Evolutionary conservation across 2,113 vertebrate genomes (phyloP).

Genomic region (Nycticorax nycticorax): DNA sequence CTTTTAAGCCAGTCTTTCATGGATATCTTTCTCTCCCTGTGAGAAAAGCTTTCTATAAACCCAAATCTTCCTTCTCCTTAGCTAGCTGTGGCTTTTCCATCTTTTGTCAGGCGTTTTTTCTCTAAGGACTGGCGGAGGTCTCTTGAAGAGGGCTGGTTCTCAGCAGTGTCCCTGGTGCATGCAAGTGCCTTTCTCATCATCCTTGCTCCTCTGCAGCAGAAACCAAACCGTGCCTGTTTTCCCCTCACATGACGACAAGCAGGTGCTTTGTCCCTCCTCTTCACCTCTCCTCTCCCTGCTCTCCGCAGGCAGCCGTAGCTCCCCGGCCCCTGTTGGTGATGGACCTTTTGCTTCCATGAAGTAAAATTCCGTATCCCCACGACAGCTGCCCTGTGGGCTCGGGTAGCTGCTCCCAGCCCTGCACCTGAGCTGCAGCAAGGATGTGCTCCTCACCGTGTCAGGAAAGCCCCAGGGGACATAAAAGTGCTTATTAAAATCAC

Average conservation of each 20-base stretch:
- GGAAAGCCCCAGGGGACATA: not conserved
- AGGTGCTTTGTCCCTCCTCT: not conserved
- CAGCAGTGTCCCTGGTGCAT: not conserved
- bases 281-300: not conserved
- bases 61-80: not conserved
- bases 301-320: fast-evolving
- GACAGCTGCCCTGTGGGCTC: not conserved
- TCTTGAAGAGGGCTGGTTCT: not conserved
- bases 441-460: fast-evolving
- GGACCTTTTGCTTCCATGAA: not conserved
- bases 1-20: not conserved
- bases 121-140: not conserved
- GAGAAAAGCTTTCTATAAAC: not conserved
- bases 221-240: not conserved
- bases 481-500: not conserved
- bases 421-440: fast-evolving
- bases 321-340: not conserved
- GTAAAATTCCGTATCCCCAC: not conserved
- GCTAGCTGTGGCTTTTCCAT: not conserved
- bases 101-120: not conserved
- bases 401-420: not conserved
- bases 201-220: not conserved
- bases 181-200: fast-evolving
- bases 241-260: not conserved
- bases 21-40: not conserved